Percentiles rank a stretch among this genome's conserved stretches.
Evolutionary conservation across 1,140 invertebrate genomes (phyloP).

Genomic region (Caenorhabditis inopinata): DNA sequence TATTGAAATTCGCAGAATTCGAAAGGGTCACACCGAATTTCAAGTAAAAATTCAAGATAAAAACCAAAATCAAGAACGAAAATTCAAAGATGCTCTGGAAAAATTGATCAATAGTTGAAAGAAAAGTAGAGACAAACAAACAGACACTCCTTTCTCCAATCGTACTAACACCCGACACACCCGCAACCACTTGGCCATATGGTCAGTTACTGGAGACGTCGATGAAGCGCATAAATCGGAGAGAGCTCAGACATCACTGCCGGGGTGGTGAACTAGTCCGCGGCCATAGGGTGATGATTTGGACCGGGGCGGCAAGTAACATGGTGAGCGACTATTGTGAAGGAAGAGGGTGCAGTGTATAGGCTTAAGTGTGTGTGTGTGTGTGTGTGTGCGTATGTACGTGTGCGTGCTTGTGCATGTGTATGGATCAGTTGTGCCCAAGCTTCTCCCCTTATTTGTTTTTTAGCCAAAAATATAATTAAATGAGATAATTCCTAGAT

Average conservation of each 20-base stretch:
- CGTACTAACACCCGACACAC: too few species aligned
- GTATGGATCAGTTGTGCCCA: too few species aligned
- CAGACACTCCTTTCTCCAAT: too few species aligned
- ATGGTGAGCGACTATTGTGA: background rate
- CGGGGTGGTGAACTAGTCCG: background rate
- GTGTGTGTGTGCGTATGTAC: background rate
- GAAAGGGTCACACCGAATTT: too few species aligned
- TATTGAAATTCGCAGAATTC: too few species aligned
- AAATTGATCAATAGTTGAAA: too few species aligned
- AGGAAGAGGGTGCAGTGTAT: background rate
- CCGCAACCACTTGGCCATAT: background rate
- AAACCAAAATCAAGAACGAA: too few species aligned
- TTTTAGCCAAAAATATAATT: background rate
- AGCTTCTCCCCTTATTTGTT: background rate
- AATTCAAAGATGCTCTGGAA: too few species aligned
- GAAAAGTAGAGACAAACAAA: too few species aligned
- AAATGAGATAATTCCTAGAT: too few species aligned
- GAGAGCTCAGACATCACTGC: background rate
- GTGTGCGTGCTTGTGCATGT: background rate
- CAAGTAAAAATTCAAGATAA: too few species aligned
- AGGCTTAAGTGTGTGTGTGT: conserved; percentile 18
- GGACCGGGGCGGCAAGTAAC: background rate
- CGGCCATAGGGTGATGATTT: conserved; percentile 10
- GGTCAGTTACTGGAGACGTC: background rate
- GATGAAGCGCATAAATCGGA: background rate